These are phyloP conservation scores for Drosophila ambigua DNA, from an alignment of 1,140 invertebrate species.

Conservation along the genomic window DNA sequence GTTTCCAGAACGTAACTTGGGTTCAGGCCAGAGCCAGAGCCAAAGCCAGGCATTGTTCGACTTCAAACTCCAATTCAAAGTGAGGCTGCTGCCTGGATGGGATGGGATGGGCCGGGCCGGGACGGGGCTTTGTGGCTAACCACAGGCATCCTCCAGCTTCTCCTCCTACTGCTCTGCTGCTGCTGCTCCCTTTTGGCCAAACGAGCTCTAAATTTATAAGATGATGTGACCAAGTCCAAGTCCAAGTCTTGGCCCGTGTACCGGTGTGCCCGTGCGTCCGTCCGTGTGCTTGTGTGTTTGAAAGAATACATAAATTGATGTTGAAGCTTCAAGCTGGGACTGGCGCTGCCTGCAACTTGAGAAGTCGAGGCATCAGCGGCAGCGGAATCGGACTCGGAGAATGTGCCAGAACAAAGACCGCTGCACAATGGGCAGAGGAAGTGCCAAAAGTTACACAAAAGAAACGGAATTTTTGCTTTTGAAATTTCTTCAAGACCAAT, in stretches of 20 bases:
- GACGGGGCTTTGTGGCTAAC: conserved; percentile 66
- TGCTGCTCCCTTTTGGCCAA: conserved; percentile 37
- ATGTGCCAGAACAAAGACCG: conserved; percentile 37
- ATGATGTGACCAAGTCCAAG: conserved; percentile 70
- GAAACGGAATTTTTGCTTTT: background rate
- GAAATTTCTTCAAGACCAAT: too few relatives aligned
- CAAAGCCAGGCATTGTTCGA: conserved; percentile 39
- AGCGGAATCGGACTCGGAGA: conserved; percentile 23
- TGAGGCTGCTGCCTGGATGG: background rate
- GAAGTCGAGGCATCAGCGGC: conserved; percentile 38
- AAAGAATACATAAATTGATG: conserved; percentile 81
- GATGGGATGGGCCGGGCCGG: background rate
- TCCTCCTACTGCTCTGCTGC: conserved; percentile 7
- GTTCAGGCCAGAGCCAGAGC: conserved; percentile 18
- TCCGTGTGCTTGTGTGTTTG: conserved; percentile 41
- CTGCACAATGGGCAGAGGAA: conserved; percentile 28
- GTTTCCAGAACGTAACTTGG: conserved; percentile 38
- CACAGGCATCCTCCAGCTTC: conserved; percentile 61
- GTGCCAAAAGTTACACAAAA: conserved; percentile 6
- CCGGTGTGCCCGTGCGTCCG: background rate
- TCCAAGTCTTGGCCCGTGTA: background rate
- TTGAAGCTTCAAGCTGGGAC: conserved; percentile 45
- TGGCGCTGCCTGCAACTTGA: conserved; percentile 59
- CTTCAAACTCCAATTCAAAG: conserved; percentile 48
- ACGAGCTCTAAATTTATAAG: conserved; percentile 76